Evolutionary conservation across 2,797 vertebrate genomes (phyloP), one percentile per base, ranked within the genome.

Genomic region (Eulemur coronatus): DNA sequence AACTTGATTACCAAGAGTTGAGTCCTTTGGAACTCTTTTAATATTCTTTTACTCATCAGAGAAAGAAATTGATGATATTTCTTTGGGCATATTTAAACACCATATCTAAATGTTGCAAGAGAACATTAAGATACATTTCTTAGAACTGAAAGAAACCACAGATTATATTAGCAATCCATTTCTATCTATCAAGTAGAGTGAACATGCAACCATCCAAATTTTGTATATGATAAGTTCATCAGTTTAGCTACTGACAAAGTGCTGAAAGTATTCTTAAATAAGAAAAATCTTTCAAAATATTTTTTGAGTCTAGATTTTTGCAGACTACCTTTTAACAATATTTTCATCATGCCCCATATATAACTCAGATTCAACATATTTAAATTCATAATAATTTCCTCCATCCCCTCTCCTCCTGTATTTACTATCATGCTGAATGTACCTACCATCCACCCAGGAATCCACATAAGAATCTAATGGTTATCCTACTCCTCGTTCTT

Each of bases 231-330:
- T 69, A 75, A 88, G 1, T 75, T 86, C 57, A 90, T 65, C 38
- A 94, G 59, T 3, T 90, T 89, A 93, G 33, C 24, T 72, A 81
- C 30, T 90, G 41, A 87, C 59, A 90, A 95, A 75, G 52, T 70
- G 59, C 28, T 91, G 41, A 95, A 88, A 96, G 33, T n/a, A 84
- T 84, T 96, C 46, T 81, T 52, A 93, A 72, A 76, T 79, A 30
- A 59, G n/a, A 96, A 73, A 38, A 89, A 69, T 17, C 61, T 72
- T 84, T 84, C 50, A 41, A 46, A 90, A 80, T 90, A 84, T 65
- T 57, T 88, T 89, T 67, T 28, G 69, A 11, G 10, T 70, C 22
- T 82, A 48, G 67, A 17, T 76, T 95, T 90, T 67, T 59, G 7
- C 24, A 73, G 33, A 9, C 14, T 61, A 59, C 5, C 14, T 22